phyloP scores from a whole-genome alignment of 53 echinoderm and acorn worm species.

The Zoroaster sp. region DNA sequence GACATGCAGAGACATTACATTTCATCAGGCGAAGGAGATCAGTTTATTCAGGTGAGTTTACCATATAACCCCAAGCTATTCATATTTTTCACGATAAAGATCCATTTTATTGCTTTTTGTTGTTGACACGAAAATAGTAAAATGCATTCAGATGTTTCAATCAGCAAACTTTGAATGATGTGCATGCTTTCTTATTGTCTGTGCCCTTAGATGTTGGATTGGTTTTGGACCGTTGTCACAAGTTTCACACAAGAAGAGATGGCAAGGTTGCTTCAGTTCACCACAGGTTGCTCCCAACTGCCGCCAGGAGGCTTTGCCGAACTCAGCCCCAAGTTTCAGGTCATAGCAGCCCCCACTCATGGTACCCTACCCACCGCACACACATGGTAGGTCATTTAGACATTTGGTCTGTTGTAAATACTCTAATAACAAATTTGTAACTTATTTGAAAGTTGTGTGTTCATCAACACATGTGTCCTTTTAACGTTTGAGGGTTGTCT shows the following conservation, averaged over 20 bases:
- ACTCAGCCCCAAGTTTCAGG: constrained; percentile 92
- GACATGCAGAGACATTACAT: constrained; percentile 81
- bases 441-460: not conserved
- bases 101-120: no score
- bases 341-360: constrained; percentile 79
- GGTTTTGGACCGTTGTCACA: constrained; percentile 96
- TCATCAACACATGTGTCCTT: no score
- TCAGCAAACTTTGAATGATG: no score
- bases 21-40: constrained; percentile 68
- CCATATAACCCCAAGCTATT: no score
- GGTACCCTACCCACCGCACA: constrained; percentile 92
- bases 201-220: constrained; percentile 72
- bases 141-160: no score
- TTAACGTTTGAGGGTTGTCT: no score
- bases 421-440: not conserved
- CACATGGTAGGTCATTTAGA: constrained; percentile 72
- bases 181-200: no score
- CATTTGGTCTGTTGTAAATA: not conserved
- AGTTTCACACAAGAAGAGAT: constrained; percentile 99
- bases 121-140: no score
- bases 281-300: constrained; percentile 94
- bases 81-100: no score
- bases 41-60: constrained; percentile 72
- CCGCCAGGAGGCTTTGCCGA: constrained; percentile 92
- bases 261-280: constrained; percentile 94